Evolutionary conservation across 2,888 invertebrate species (phyloP).

Genomic region (Phyto melanocephala): DNA sequence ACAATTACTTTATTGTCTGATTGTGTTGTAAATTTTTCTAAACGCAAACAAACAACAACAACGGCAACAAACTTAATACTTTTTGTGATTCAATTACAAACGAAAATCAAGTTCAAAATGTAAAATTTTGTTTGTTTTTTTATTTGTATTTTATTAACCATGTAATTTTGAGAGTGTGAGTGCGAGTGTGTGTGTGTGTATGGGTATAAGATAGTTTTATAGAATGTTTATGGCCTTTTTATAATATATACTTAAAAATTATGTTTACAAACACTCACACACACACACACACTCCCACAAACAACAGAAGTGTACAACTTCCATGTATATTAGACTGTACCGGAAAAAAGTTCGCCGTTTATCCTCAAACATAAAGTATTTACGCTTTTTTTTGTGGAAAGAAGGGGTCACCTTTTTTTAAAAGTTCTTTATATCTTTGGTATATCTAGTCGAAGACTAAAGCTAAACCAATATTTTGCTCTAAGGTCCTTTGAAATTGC

Average conservation of each 20-base stretch:
- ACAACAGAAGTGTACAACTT: background rate
- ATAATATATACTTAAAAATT: background rate
- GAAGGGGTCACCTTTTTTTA: too few species aligned
- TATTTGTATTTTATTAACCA: too few species aligned
- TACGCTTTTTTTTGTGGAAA: background rate
- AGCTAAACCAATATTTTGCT: too few species aligned
- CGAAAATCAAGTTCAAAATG: constrained; percentile 55
- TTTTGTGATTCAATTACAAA: constrained; percentile 47
- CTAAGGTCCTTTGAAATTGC: too few species aligned
- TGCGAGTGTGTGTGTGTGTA: background rate
- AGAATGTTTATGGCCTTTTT: constrained; percentile 35
- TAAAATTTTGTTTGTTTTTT: constrained; percentile 27
- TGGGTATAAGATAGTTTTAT: constrained; percentile 15
- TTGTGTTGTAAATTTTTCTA: constrained; percentile 47
- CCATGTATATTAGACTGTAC: too few species aligned
- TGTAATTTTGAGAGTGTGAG: too few species aligned
- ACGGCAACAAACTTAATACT: constrained; percentile 21
- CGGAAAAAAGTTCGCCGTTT: constrained; percentile 6
- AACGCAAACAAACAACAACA: background rate
- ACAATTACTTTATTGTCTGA: constrained; percentile 43
- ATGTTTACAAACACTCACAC: background rate
- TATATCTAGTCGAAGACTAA: too few species aligned
- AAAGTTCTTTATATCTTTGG: too few species aligned
- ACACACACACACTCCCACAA: background rate
- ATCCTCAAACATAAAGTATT: background rate